These are phyloP conservation scores for Megalonaias nervosa DNA, from an alignment of 1,140 invertebrate genomes.

Conservation along the genomic window DNA sequence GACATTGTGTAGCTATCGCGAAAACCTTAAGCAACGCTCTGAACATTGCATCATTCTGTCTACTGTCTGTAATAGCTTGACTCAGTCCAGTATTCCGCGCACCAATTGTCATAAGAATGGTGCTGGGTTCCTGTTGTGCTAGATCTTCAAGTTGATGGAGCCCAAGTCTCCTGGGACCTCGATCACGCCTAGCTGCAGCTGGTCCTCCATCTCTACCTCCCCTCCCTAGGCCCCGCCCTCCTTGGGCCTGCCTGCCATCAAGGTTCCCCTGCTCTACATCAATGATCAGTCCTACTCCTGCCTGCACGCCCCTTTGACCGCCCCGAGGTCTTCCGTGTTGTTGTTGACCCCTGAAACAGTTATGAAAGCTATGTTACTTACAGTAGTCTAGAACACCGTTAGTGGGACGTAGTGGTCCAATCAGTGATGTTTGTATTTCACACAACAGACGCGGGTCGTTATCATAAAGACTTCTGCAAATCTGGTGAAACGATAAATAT, in stretches of 20 bases:
- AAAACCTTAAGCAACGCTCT: constrained; percentile 14
- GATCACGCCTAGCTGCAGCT: not conserved
- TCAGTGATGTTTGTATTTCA: too few species aligned
- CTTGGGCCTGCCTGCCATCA: not conserved
- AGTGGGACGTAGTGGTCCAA: too few species aligned
- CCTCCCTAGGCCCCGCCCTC: constrained; percentile 1
- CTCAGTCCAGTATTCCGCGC: constrained; percentile 9
- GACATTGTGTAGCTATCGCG: constrained; percentile 21
- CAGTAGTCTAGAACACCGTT: too few species aligned
- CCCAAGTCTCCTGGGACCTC: constrained; percentile 2
- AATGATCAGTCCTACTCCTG: too few species aligned
- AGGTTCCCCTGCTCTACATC: not conserved
- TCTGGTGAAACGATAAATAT: too few species aligned
- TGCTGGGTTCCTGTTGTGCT: constrained; percentile 1
- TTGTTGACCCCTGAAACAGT: too few species aligned
- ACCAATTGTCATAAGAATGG: constrained; percentile 18
- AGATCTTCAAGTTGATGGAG: not conserved
- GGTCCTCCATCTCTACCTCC: constrained; percentile 1
- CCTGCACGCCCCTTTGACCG: too few species aligned
- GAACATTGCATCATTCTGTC: not conserved
- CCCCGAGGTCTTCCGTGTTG: too few species aligned
- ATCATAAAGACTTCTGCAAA: too few species aligned
- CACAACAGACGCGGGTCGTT: too few species aligned
- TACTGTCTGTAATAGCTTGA: constrained; percentile 8
- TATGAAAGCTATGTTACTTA: too few species aligned